Evolutionary conservation across 2,113 vertebrate genomes (phyloP).

Genomic region (Eolophus roseicapilla): DNA sequence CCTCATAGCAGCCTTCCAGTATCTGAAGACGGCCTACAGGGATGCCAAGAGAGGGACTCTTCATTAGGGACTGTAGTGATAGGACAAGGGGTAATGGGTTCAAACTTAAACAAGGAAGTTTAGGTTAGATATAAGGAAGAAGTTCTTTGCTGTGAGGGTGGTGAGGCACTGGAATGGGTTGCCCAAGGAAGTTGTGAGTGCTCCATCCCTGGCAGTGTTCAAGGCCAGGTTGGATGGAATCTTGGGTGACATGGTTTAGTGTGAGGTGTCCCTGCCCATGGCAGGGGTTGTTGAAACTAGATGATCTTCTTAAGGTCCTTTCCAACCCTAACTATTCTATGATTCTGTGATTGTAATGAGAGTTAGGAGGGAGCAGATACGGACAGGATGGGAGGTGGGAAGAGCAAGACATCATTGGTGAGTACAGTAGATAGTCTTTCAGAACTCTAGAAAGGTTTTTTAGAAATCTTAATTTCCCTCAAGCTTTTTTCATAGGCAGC

Average conservation of each 20-base stretch:
- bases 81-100: no score
- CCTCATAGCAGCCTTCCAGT: no score
- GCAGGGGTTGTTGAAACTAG: not conserved
- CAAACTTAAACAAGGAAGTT: no score
- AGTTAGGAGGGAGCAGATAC: not conserved
- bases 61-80: no score
- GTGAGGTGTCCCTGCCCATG: not conserved
- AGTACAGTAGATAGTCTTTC: not conserved
- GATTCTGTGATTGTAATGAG: not conserved
- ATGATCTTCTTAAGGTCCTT: not conserved
- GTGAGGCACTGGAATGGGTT: no score
- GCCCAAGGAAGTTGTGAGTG: no score
- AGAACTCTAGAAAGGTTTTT: not conserved
- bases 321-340: not conserved
- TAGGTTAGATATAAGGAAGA: no score
- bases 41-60: no score
- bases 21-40: no score
- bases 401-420: accelerated
- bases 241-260: not conserved
- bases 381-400: not conserved
- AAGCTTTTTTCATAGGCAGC: not conserved
- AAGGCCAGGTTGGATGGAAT: no score
- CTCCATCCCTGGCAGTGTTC: no score
- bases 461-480: not conserved
- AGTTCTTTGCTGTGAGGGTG: no score